phyloP scores from a whole-genome alignment of 1,140 invertebrate species.

The Orius insidiosus region DNA sequence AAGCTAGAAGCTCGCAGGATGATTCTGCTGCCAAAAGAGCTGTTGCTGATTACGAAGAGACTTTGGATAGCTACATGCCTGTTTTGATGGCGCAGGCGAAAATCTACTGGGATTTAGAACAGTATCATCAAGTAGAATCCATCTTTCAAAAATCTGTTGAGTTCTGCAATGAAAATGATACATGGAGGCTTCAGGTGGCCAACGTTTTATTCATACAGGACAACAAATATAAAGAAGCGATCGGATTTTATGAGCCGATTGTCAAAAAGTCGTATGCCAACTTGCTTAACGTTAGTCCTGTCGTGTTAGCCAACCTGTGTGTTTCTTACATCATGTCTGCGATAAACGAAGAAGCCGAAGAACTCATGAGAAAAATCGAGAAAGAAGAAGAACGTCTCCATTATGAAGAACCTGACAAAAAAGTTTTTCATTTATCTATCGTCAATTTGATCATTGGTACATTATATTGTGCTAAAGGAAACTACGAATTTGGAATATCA shows the following conservation, averaged over 20 bases:
- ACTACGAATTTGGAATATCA: constrained; percentile 98
- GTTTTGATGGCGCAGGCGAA: constrained; percentile 98
- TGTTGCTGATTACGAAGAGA: constrained; percentile 85
- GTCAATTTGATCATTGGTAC: constrained; percentile 98
- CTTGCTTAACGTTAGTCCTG: constrained; percentile 86
- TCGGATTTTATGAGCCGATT: constrained; percentile 95
- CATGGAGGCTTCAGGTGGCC: constrained; percentile 94
- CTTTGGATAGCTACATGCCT: constrained; percentile 78
- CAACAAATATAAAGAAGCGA: constrained; percentile 95
- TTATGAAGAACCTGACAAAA: constrained; percentile 86
- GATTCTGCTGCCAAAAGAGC: constrained; percentile 77
- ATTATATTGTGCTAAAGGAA: constrained; percentile 95
- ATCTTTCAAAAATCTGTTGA: constrained; percentile 92
- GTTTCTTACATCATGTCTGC: constrained; percentile 99
- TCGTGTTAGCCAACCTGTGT: constrained; percentile 94
- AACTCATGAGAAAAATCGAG: constrained; percentile 96
- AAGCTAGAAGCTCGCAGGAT: constrained; percentile 70
- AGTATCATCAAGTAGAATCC: constrained; percentile 87
- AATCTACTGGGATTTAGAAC: constrained; percentile 96
- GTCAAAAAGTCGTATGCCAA: constrained; percentile 94
- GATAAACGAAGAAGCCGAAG: constrained; percentile 97
- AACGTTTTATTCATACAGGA: constrained; percentile 99
- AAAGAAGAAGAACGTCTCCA: constrained; percentile 89
- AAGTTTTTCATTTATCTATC: constrained; percentile 93
- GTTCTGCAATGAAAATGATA: constrained; percentile 93